Percentiles rank a stretch among this genome's conserved stretches.
These are phyloP conservation scores for Erethizon dorsatum DNA, from an alignment of 2,797 vertebrate species.

Conservation along the genomic window DNA sequence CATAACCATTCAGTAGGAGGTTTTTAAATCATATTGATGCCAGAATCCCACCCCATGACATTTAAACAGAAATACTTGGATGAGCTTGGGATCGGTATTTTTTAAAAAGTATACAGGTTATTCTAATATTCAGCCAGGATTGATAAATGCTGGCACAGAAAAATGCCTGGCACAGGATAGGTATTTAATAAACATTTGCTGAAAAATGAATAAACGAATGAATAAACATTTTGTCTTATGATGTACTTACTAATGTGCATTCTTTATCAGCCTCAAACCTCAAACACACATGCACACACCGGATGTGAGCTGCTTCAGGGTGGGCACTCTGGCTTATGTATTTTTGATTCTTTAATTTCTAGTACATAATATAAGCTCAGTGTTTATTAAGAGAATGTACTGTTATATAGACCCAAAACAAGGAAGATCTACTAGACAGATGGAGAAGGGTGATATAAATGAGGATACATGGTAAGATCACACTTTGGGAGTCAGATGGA, in stretches of 20 bases:
- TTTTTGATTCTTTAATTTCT: slow-evolving; percentile 50
- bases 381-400: slow-evolving; percentile 47
- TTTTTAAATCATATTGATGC: slow-evolving; percentile 5
- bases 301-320: background rate
- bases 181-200: slow-evolving; percentile 77
- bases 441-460: slow-evolving; percentile 2
- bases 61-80: slow-evolving; percentile 52
- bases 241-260: slow-evolving; percentile 17
- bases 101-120: slow-evolving; percentile 51
- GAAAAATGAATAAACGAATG: slow-evolving; percentile 72
- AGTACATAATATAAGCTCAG: background rate
- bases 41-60: background rate
- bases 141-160: slow-evolving; percentile 63
- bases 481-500: background rate
- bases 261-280: slow-evolving; percentile 22
- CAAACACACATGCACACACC: background rate
- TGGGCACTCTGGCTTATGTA: background rate
- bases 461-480: background rate
- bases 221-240: slow-evolving; percentile 50
- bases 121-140: slow-evolving; percentile 61
- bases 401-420: background rate
- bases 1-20: background rate
- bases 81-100: slow-evolving; percentile 8
- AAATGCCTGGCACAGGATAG: slow-evolving; percentile 51
- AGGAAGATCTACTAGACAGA: slow-evolving; percentile 29